A percentile compares a stretch with the other conserved stretches of the same genome.
Evolutionary conservation across 2,888 invertebrate species (phyloP).

Genomic region (Eugnorisma glareosa): DNA sequence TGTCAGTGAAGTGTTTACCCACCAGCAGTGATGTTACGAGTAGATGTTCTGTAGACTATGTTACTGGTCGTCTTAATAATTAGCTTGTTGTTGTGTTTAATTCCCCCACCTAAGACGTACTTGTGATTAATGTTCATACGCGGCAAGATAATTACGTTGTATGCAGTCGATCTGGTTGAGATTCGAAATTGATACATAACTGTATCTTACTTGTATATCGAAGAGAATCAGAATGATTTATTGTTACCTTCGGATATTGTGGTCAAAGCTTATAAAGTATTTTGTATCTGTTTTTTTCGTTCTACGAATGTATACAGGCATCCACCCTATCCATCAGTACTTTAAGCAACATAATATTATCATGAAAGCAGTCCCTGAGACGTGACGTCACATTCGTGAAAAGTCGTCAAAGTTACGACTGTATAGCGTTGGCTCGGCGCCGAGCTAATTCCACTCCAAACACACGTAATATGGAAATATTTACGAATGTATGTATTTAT

Average conservation of each 20-base stretch:
- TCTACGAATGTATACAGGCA: background rate
- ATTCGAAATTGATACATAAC: background rate
- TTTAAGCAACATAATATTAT: background rate
- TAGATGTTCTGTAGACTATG: background rate
- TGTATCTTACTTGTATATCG: background rate
- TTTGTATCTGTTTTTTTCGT: background rate
- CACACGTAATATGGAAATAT: constrained; percentile 31
- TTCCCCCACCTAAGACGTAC: constrained; percentile 21
- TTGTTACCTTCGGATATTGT: background rate
- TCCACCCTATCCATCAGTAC: background rate
- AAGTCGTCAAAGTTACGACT: background rate
- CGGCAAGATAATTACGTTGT: background rate
- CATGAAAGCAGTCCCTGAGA: background rate
- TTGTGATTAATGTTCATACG: constrained; percentile 30
- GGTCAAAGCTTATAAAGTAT: background rate
- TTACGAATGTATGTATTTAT: constrained; percentile 9
- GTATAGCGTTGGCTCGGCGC: constrained; percentile 32
- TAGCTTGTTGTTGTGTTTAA: constrained; percentile 34
- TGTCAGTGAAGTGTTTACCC: background rate
- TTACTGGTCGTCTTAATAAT: background rate
- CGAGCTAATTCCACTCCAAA: constrained; percentile 44
- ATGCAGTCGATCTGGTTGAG: background rate
- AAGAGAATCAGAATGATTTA: background rate
- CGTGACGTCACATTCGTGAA: constrained; percentile 11
- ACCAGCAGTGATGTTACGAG: background rate